Evolutionary conservation across 2,888 invertebrate genomes (phyloP).

Genomic region (Mythimna pallens): DNA sequence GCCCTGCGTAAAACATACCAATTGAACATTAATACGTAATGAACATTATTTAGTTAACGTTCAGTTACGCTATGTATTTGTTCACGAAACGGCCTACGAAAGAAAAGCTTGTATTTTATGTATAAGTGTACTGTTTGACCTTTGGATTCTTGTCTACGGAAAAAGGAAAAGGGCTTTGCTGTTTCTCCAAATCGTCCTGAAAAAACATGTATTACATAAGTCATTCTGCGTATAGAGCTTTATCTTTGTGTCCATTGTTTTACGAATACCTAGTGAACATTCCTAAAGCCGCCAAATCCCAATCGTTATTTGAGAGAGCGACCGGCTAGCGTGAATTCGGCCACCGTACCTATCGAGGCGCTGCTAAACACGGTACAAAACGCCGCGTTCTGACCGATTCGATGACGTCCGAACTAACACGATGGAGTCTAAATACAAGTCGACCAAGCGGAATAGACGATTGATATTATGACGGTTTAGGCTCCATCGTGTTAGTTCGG

Average conservation of each 20-base stretch:
- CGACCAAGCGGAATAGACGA: slow-evolving; percentile 7
- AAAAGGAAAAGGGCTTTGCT: slow-evolving; percentile 6
- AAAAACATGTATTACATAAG: slow-evolving; percentile 17
- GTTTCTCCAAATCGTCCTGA: slow-evolving; percentile 5
- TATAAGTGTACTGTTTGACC: slow-evolving; percentile 7
- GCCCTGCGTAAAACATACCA: slow-evolving; percentile 76
- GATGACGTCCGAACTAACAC: slow-evolving; percentile 44
- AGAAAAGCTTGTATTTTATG: slow-evolving; percentile 26
- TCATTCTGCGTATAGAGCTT: background rate
- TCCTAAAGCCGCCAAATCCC: slow-evolving; percentile 17
- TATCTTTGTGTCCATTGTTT: background rate
- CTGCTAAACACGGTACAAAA: slow-evolving; percentile 14
- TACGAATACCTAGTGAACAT: slow-evolving; percentile 7
- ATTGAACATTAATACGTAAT: slow-evolving; percentile 84
- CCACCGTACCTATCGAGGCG: slow-evolving; percentile 30
- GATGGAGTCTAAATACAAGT: slow-evolving; percentile 14
- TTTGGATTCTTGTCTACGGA: background rate
- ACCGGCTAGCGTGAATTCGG: slow-evolving; percentile 9
- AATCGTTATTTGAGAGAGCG: slow-evolving; percentile 25
- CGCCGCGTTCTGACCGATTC: slow-evolving; percentile 24
- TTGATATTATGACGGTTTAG: background rate
- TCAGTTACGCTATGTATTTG: slow-evolving; percentile 45
- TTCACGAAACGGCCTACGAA: slow-evolving; percentile 12
- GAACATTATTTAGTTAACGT: slow-evolving; percentile 72
- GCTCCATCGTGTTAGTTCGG: no score